Percentiles rank a stretch among this genome's conserved stretches.
These are phyloP conservation scores for Harmothoe impar DNA, from an alignment of 2,888 invertebrate genomes.

Conservation along the genomic window DNA sequence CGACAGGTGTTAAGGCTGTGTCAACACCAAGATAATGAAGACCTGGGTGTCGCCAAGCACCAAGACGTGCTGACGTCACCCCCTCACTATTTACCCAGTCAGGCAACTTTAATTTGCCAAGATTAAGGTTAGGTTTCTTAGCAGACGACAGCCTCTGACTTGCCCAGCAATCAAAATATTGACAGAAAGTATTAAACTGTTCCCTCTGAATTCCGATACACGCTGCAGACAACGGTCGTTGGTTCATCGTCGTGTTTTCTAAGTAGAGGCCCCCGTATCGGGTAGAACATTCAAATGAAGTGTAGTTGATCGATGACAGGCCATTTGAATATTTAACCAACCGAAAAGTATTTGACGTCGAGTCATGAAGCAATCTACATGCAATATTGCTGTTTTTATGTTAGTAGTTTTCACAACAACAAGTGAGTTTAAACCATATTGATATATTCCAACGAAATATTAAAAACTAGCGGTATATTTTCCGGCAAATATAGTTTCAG, in stretches of 20 bases:
- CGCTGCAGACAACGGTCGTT: not conserved
- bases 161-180: slow-evolving; percentile 3
- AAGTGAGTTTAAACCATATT: too few species aligned
- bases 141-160: not conserved
- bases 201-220: not conserved
- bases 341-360: too few species aligned
- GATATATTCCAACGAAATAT: too few species aligned
- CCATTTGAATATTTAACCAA: too few species aligned
- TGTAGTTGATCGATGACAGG: too few species aligned
- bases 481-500: too few species aligned
- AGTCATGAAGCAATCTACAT: too few species aligned
- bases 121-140: slow-evolving; percentile 8
- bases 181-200: not conserved
- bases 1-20: not conserved
- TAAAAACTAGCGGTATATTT: too few species aligned
- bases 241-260: not conserved
- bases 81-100: not conserved
- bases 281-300: too few species aligned
- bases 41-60: not conserved
- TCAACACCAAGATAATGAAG: not conserved
- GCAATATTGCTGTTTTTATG: too few species aligned
- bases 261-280: too few species aligned
- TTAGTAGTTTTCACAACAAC: too few species aligned
- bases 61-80: not conserved
- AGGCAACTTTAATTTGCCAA: not conserved